phyloP scores from a whole-genome alignment of 2,797 vertebrate species.

The Podarcis lilfordi region DNA sequence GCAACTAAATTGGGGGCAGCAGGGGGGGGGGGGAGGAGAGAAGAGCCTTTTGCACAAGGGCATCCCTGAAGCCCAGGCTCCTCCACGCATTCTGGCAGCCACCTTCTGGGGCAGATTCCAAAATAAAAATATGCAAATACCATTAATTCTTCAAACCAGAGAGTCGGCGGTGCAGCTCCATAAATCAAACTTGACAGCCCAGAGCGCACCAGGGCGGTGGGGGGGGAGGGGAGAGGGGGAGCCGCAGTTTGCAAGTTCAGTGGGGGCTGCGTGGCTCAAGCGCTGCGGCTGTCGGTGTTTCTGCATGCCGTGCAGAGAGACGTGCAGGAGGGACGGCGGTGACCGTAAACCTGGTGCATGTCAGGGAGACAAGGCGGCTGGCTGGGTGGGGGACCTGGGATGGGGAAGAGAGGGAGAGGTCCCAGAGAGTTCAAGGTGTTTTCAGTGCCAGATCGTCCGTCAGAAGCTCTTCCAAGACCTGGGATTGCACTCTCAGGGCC shows the following conservation, averaged over 20 bases:
- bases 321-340: fast-evolving
- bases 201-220: constrained; percentile 23
- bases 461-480: too few species aligned
- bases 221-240: not conserved
- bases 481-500: not conserved
- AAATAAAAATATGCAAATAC: constrained; percentile 72
- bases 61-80: not conserved
- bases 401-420: fast-evolving
- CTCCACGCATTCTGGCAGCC: constrained; percentile 22
- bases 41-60: not conserved
- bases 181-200: constrained; percentile 67
- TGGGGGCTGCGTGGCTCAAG: not conserved
- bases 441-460: not conserved
- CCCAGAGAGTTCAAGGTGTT: not conserved
- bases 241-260: not conserved
- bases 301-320: not conserved
- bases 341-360: not conserved
- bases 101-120: constrained; percentile 67
- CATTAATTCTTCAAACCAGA: constrained; percentile 68
- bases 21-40: not conserved
- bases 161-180: constrained; percentile 57
- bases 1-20: constrained; percentile 54
- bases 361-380: not conserved
- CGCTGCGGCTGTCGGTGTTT: not conserved
- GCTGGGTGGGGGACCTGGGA: fast-evolving